These are phyloP conservation scores for Eueides isabella DNA, from an alignment of 1,140 invertebrate genomes.

Conservation along the genomic window DNA sequence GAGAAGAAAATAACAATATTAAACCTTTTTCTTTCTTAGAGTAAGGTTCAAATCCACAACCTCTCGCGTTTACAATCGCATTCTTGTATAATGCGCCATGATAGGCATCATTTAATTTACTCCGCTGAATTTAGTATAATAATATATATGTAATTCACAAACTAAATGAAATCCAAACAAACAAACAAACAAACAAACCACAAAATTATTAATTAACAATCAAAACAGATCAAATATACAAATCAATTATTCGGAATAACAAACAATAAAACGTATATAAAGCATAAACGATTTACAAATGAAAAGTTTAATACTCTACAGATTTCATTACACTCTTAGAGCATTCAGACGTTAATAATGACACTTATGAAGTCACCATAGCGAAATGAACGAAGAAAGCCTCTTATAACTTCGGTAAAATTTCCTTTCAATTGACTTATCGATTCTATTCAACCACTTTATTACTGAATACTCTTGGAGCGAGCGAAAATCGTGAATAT, in stretches of 20 bases:
- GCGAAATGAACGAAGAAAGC: slow-evolving; percentile 26
- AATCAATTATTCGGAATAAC: neutral
- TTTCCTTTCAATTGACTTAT: slow-evolving; percentile 37
- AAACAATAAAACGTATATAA: neutral
- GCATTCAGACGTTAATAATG: slow-evolving; percentile 27
- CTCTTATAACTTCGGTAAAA: slow-evolving; percentile 31
- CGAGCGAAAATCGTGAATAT: slow-evolving; percentile 4
- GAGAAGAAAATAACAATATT: no score
- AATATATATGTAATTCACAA: no score
- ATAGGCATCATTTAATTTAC: no score
- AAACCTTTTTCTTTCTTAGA: no score
- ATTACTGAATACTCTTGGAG: slow-evolving; percentile 23
- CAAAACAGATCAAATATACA: neutral
- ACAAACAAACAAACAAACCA: no score
- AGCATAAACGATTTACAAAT: slow-evolving; percentile 5
- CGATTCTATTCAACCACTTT: slow-evolving; percentile 33
- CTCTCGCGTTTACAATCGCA: no score
- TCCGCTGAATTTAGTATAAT: no score
- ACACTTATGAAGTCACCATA: slow-evolving; percentile 21
- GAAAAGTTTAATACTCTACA: slow-evolving; percentile 18
- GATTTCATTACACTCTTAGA: slow-evolving; percentile 24
- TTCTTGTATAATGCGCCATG: no score
- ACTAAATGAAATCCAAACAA: no score
- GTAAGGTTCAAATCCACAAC: no score
- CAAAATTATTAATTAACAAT: neutral